phyloP scores from a whole-genome alignment of 2,797 vertebrate species.

The Chaetophractus vellerosus region DNA sequence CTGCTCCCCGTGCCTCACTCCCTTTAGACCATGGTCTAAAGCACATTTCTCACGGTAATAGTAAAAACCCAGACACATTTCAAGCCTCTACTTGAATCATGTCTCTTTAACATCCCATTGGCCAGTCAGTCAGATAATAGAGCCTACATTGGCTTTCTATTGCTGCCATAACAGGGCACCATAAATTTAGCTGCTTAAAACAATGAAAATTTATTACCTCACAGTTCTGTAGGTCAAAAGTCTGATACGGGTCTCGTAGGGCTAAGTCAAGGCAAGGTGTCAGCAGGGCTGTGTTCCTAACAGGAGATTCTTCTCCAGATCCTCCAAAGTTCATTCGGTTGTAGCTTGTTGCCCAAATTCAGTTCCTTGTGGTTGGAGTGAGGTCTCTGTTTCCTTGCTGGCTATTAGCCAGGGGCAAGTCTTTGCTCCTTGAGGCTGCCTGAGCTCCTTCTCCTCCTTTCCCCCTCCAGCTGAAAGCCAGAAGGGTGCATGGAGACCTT shows the following conservation, averaged over 20 bases:
- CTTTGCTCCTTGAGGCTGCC: not conserved
- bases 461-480: not conserved
- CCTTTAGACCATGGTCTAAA: not conserved
- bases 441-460: not conserved
- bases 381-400: not conserved
- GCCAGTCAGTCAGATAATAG: not conserved
- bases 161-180: not conserved
- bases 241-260: not conserved
- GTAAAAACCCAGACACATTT: not conserved
- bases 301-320: too few species aligned
- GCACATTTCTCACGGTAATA: not conserved
- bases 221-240: not conserved
- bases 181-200: slow-evolving; percentile 5
- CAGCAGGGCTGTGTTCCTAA: not conserved
- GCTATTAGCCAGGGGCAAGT: not conserved
- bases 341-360: not conserved
- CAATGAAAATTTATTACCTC: not conserved
- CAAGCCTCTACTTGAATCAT: not conserved
- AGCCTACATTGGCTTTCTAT: not conserved
- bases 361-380: not conserved
- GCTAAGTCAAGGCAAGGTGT: not conserved
- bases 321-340: too few species aligned
- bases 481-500: not conserved
- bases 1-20: not conserved
- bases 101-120: not conserved